phyloP scores from a whole-genome alignment of 2,888 invertebrate species.

The Minunthozetes semirufus region DNA sequence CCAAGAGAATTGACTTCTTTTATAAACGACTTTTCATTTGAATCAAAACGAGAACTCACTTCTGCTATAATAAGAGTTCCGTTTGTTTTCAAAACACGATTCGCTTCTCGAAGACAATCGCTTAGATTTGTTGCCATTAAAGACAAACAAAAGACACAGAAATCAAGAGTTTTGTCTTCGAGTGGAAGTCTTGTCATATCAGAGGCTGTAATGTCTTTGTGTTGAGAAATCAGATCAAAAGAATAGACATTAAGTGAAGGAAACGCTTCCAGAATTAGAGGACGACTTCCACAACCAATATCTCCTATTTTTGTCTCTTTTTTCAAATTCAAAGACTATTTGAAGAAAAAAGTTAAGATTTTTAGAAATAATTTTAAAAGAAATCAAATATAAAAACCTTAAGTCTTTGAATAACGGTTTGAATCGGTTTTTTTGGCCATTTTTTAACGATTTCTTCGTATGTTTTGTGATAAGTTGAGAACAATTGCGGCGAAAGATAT shows the following conservation, averaged over 20 bases:
- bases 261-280: constrained; percentile 33
- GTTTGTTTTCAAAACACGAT: constrained; percentile 32
- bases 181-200: constrained; percentile 35
- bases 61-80: constrained; percentile 37
- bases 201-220: constrained; percentile 30
- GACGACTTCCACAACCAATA: constrained; percentile 36
- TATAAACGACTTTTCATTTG: background rate
- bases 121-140: constrained; percentile 36
- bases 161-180: constrained; percentile 2
- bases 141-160: constrained; percentile 35
- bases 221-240: constrained; percentile 31
- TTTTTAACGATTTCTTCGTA: constrained; percentile 34
- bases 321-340: too few species aligned
- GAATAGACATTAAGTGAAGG: constrained; percentile 34
- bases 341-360: too few species aligned
- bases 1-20: background rate
- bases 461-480: constrained; percentile 34
- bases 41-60: constrained; percentile 36
- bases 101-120: constrained; percentile 33
- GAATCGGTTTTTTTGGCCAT: constrained; percentile 38
- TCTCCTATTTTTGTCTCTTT: constrained; percentile 31
- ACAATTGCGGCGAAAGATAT: constrained; percentile 12
- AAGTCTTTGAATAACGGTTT: constrained; percentile 27
- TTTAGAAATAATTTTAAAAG: too few species aligned
- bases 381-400: background rate